Evolutionary conservation across 2,888 invertebrate genomes (phyloP), one percentile per base, ranked within the genome.

Genomic region (Iselma pallidipennis): DNA sequence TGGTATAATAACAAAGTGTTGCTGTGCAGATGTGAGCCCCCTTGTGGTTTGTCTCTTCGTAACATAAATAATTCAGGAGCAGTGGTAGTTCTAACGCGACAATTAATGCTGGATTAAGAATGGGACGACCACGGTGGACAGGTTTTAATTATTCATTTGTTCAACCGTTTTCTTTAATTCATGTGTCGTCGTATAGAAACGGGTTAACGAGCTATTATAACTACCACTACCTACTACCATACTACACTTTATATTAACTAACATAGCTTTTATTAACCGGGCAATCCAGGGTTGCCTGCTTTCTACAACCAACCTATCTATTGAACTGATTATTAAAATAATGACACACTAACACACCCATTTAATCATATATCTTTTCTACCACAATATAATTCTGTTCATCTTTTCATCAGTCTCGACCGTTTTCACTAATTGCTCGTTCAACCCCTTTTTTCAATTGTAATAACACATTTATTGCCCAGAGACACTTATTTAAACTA

Each of bases 251-350:
- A 5, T 10, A 42, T 19, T 45, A 45, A 45, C 19, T 6, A n/a
- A n/a, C n/a, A n/a, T n/a, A n/a, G n/a, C n/a, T n/a, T n/a, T n/a
- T n/a, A n/a, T 45, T 45, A 45, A 45, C 45, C 21, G 6, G 21
- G 6, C 45, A 6, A 2, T 21, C 21, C 61, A 50, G 55, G 56
- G 64, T 57, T 62, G 66, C 48, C 57, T 45, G 42, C 52, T 59
- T 58, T 55, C 59, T n/a, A n/a, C n/a, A 50, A 42, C 60, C 33
- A 57, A 55, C 54, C 63, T 65, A 63, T 63, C 55, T 67, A 67
- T 71, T 68, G 69, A 73, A 73, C 72, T 71, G 72, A 76, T 76
- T 76, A 76, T 75, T 75, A 76, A 72, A 74, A 74, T 76, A 76
- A 74, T 74, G 74, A 74, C 74, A 74, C 72, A 68, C 66, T 66